Evolutionary conservation across 2,113 vertebrate species (phyloP).

Genomic region (Anhinga rufa): DNA sequence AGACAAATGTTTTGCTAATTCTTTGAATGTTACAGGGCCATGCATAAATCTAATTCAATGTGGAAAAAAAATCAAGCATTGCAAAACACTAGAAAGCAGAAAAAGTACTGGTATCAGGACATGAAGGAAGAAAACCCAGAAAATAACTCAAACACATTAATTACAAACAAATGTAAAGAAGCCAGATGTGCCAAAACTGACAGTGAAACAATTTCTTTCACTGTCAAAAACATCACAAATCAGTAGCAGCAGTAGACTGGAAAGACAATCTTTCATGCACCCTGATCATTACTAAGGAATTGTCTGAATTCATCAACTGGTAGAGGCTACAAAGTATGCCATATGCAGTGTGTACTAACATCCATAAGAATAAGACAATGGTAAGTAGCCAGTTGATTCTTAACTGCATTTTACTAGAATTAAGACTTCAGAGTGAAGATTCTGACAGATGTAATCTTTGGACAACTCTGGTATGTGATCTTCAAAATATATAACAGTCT

Average conservation of each 20-base stretch:
- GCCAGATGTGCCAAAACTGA: background rate
- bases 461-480: background rate
- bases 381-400: background rate
- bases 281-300: background rate
- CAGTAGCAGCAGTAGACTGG: background rate
- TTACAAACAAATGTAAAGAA: background rate
- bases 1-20: background rate
- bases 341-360: background rate
- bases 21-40: background rate
- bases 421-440: background rate
- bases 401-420: background rate
- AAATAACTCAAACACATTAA: rapidly evolving
- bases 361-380: background rate
- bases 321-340: background rate
- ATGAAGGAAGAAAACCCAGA: background rate
- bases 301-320: background rate
- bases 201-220: background rate
- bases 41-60: background rate
- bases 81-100: background rate
- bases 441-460: background rate
- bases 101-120: background rate
- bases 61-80: background rate
- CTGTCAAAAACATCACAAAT: background rate
- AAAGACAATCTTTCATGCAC: background rate
- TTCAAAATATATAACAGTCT: background rate